A percentile compares a stretch with the other conserved stretches of the same genome.
Conservation (phyloP, 2,797 vertebrate genomes). For the Diglossa cyanea region DNA sequence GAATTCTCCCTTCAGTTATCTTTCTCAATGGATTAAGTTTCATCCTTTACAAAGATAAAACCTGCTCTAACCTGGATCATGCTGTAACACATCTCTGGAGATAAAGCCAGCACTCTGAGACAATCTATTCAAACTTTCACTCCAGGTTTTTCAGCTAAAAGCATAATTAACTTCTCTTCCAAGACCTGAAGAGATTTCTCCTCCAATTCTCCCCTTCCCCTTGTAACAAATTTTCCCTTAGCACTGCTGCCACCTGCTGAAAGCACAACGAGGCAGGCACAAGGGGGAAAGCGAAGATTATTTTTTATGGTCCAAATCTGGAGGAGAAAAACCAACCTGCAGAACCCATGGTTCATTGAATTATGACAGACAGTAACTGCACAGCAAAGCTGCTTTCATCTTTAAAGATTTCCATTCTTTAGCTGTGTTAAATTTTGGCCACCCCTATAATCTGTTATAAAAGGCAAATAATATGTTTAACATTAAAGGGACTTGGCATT, state of each 20-base stretch:
- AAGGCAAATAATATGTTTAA: not conserved
- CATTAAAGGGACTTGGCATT: not conserved
- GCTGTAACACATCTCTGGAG: not conserved
- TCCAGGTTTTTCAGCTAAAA: not conserved
- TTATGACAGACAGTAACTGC: not conserved
- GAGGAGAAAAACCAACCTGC: not conserved
- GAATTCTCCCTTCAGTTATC: not conserved
- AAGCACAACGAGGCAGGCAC: not conserved
- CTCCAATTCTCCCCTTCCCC: not conserved
- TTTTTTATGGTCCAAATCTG: not conserved
- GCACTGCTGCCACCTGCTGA: conserved; percentile 66
- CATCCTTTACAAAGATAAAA: not conserved
- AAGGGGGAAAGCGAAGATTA: not conserved
- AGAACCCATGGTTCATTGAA: not conserved
- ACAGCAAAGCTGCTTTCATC: not conserved
- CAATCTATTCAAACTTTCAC: not conserved
- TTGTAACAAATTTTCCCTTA: not conserved
- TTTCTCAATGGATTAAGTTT: not conserved
- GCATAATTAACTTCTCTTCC: not conserved
- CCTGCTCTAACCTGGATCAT: not conserved
- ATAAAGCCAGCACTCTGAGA: not conserved
- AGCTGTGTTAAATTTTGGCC: not conserved
- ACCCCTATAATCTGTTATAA: not conserved
- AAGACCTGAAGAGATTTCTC: not conserved
- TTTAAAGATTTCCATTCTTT: not conserved